A percentile compares a stretch with the other conserved stretches of the same genome.
Conservation (phyloP, 2,797 vertebrate genomes). For the Danio albolineatus region DNA sequence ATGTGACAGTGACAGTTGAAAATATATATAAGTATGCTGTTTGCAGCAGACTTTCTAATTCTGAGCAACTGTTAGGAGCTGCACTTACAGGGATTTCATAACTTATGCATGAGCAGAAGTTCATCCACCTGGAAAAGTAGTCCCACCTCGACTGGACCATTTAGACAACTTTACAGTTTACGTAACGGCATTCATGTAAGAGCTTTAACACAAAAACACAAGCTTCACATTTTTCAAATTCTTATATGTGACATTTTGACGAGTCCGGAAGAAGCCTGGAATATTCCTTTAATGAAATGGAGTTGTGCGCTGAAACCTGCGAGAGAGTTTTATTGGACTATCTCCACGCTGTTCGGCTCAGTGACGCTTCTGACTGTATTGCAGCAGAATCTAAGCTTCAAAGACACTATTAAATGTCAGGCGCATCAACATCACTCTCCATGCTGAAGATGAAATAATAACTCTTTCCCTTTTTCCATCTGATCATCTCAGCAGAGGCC, state of each 20-base stretch:
- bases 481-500: constrained; percentile 52
- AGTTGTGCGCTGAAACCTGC: constrained; percentile 19
- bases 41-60: constrained; percentile 10
- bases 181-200: not conserved
- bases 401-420: constrained; percentile 45
- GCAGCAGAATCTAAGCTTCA: constrained; percentile 43
- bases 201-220: constrained; percentile 16
- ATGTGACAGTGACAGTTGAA: not conserved
- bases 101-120: constrained; percentile 6
- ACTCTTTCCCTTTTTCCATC: constrained; percentile 38
- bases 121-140: constrained; percentile 8
- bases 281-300: constrained; percentile 16
- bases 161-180: not conserved
- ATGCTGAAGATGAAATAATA: constrained; percentile 48
- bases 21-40: not conserved
- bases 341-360: constrained; percentile 2
- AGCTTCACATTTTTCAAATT: not conserved
- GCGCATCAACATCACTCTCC: constrained; percentile 45
- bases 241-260: not conserved
- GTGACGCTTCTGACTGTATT: constrained; percentile 32
- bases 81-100: constrained; percentile 9
- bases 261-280: not conserved
- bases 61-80: constrained; percentile 15
- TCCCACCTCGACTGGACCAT: not conserved
- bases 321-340: constrained; percentile 29